Conservation (phyloP, 2,888 invertebrate species). For the Bibio marci region DNA sequence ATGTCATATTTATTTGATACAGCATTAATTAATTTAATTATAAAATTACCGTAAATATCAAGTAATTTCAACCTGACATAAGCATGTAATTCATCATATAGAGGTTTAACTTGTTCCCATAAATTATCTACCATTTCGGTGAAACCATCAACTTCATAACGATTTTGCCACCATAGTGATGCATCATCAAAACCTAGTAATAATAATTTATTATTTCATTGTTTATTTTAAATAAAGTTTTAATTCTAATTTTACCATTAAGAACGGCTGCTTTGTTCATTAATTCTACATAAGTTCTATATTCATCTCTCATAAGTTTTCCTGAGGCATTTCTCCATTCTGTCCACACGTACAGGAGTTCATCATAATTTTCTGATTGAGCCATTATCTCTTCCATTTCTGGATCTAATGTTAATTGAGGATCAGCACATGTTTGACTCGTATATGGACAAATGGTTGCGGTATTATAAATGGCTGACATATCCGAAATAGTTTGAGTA, state of each 20-base stretch:
- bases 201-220: not conserved
- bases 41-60: constrained; percentile 24
- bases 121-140: constrained; percentile 14
- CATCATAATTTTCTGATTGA: constrained; percentile 16
- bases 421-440: no score
- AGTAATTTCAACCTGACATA: constrained; percentile 20
- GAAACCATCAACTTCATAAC: constrained; percentile 28
- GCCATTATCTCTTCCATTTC: constrained; percentile 15
- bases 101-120: constrained; percentile 17
- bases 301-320: constrained; percentile 28
- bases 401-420: constrained; percentile 3
- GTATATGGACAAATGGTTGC: no score
- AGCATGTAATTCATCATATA: constrained; percentile 23
- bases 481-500: no score
- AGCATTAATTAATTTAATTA: no score
- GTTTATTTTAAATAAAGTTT: constrained; percentile 24
- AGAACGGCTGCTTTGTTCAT: constrained; percentile 31
- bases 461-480: no score
- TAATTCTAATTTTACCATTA: constrained; percentile 28
- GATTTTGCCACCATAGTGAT: constrained; percentile 30
- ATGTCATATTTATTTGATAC: no score
- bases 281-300: constrained; percentile 31
- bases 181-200: not conserved
- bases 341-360: constrained; percentile 31
- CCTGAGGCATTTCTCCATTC: constrained; percentile 36